Base-by-base conservation (phyloP, 2,797 vertebrate species). In the Mareca strepera region DNA sequence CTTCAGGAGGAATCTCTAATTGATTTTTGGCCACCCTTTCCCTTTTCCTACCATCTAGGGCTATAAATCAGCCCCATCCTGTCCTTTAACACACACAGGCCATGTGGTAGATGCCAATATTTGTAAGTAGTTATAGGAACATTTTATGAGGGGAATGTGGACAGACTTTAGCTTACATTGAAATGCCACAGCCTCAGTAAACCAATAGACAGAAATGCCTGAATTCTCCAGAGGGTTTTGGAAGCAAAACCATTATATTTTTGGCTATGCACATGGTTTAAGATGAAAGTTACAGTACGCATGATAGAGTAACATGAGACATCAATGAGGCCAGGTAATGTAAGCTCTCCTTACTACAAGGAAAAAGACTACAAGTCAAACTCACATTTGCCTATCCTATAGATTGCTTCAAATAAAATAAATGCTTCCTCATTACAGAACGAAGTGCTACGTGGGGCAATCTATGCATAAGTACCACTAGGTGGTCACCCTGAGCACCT, bases 271-370 rank as follows among this genome's bases (percentile, higher is more conserved):
- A 22, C 6, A 12, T 9, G 21, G 7, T 64, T 92, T 76, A 77
- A 79, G 6, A 20, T 52, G 43, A 46, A 67, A 84, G 52, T 56
- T 63, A 66, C 33, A 73, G 31, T 4, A 33, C 7, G 29, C 0
- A 0, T 16, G 12, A 35, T 1, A 33, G 41, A 83, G 55, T 10
- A 70, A 63, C 0, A 0, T 4, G 66, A 82, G 15, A 43, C 3
- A 5, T 26, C 44, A 41, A 0, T 48, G n/a, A 79, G 17, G 37
- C 29, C 55, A 73, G 25, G 31, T 8, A 64, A 93, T 12, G 17
- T 13, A 39, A 9, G 1, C 1, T 25, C 29, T 41, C 84, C 41
- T 60, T 18, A 26, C 7, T 10, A 41, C 17, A 41, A 60, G 4
- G 67, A 28, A 21, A 63, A 58, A 43, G 3, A 70, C 8, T 3